A percentile compares a stretch with the other conserved stretches of the same genome.
Evolutionary conservation across 1,140 invertebrate genomes (phyloP).

Genomic region (Pissodes strobi): DNA sequence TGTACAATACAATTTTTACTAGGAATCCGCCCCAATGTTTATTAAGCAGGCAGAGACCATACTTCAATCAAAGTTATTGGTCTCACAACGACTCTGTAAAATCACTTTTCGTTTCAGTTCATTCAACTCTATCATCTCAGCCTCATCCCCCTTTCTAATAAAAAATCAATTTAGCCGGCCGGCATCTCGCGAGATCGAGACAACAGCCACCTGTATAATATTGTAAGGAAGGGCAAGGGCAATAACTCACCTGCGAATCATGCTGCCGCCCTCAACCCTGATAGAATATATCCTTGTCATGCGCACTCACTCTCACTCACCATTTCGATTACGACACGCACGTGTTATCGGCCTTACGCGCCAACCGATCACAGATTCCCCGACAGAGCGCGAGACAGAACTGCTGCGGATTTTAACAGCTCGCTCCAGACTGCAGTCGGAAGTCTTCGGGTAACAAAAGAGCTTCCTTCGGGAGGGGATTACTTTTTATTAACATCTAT

Average conservation of each 20-base stretch:
- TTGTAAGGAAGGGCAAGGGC: constrained; percentile 16
- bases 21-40: too few relatives aligned
- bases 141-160: constrained; percentile 1
- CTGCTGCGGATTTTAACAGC: constrained; percentile 45
- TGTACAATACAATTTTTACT: too few relatives aligned
- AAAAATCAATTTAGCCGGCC: constrained; percentile 5
- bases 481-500: constrained; percentile 28
- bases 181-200: neutral
- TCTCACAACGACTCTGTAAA: too few relatives aligned
- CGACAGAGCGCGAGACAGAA: constrained; percentile 45
- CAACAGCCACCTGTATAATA: constrained; percentile 22
- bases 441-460: constrained; percentile 52
- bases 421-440: constrained; percentile 43
- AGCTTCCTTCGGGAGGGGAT: constrained; percentile 44
- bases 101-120: too few relatives aligned
- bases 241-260: constrained; percentile 35
- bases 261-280: constrained; percentile 31
- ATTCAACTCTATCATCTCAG: too few relatives aligned
- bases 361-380: constrained; percentile 42
- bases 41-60: too few relatives aligned
- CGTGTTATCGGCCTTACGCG: constrained; percentile 38
- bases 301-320: constrained; percentile 36
- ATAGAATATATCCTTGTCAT: constrained; percentile 31
- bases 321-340: constrained; percentile 39
- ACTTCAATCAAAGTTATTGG: too few relatives aligned